Evolutionary conservation across 2,113 vertebrate species (phyloP).

Genomic region (Hiodon alosoides): DNA sequence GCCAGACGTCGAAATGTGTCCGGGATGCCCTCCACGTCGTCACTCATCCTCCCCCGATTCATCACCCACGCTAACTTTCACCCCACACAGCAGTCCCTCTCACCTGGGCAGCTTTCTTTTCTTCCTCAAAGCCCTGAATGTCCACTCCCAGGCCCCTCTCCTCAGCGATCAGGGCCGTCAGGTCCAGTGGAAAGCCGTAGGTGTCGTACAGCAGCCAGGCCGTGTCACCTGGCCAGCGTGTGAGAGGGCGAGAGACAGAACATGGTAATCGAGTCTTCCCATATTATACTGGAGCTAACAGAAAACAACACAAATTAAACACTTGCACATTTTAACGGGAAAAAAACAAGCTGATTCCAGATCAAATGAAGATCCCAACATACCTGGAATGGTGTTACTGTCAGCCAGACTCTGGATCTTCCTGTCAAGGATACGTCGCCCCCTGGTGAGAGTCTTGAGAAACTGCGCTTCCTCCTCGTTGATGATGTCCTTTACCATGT

Average conservation of each 20-base stretch:
- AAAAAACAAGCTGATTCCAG: too few relatives aligned
- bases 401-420: constrained; percentile 91
- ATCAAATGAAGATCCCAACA: neutral
- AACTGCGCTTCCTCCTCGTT: constrained; percentile 96
- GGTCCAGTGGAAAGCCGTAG: constrained; percentile 89
- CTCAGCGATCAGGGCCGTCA: constrained; percentile 91
- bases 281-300: neutral
- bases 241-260: neutral
- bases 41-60: neutral
- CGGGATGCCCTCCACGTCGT: too few relatives aligned
- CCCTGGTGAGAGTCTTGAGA: constrained; percentile 92
- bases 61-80: constrained; percentile 16
- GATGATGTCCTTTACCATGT: constrained; percentile 94
- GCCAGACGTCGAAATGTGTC: too few relatives aligned
- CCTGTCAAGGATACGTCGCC: constrained; percentile 89
- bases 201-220: constrained; percentile 96
- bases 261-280: neutral
- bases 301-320: neutral
- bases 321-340: neutral
- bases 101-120: constrained; percentile 90
- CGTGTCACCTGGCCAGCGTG: constrained; percentile 74
- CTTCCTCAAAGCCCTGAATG: constrained; percentile 85
- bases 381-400: constrained; percentile 83
- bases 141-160: constrained; percentile 87
- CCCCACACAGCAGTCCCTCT: neutral